Evolutionary conservation across 2,113 vertebrate species (phyloP).

Genomic region (Lates calcarifer): DNA sequence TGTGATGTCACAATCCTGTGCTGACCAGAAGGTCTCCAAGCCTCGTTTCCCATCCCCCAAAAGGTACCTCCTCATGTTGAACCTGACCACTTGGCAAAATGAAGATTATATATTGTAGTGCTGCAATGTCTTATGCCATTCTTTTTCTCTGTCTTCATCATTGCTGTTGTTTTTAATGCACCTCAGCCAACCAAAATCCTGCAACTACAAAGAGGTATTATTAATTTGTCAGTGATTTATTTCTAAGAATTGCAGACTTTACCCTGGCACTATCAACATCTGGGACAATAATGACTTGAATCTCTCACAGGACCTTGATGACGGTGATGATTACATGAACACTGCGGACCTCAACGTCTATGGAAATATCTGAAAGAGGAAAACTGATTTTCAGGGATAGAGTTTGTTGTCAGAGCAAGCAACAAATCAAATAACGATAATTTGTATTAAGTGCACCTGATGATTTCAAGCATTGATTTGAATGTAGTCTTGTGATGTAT

Average conservation of each 20-base stretch:
- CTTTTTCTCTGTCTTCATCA: constrained; percentile 7
- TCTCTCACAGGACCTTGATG: constrained; percentile 43
- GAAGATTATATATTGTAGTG: not conserved
- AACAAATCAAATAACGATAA: not conserved
- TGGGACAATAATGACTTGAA: not conserved
- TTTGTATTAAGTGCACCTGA: not conserved
- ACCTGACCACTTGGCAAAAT: not conserved
- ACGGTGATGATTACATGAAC: constrained; percentile 61
- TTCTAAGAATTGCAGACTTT: not conserved
- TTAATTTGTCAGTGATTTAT: not conserved
- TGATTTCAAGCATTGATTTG: too few species aligned
- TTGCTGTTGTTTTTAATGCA: constrained; percentile 6
- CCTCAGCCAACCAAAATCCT: constrained; percentile 55
- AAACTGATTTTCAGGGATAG: not conserved
- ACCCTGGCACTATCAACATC: not conserved
- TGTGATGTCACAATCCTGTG: constrained; percentile 2
- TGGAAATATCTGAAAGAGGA: constrained; percentile 63
- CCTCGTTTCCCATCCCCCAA: constrained; percentile 69
- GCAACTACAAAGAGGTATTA: constrained; percentile 48
- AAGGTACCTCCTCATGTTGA: constrained; percentile 53
- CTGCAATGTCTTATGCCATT: not conserved
- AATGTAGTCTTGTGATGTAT: not conserved
- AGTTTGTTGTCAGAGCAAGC: not conserved
- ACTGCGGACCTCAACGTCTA: constrained; percentile 64
- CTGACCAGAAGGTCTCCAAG: constrained; percentile 52